phyloP scores from a whole-genome alignment of 2,888 invertebrate genomes.

The Diaprepes abbreviatus region DNA sequence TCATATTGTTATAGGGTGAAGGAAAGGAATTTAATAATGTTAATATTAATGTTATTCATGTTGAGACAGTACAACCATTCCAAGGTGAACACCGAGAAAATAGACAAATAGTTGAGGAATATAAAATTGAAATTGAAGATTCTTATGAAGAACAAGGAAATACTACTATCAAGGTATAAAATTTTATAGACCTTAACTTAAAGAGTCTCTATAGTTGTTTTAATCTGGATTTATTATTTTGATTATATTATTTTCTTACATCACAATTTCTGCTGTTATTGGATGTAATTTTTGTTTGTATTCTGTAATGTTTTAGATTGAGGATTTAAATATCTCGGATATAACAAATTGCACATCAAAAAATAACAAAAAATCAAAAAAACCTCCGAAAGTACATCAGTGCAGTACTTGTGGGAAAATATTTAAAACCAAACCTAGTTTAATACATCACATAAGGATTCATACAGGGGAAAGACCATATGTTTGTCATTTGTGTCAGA shows the following conservation, averaged over 20 bases:
- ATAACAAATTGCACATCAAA: neutral
- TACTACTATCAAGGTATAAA: constrained; percentile 15
- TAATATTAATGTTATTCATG: neutral
- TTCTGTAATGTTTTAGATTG: constrained; percentile 5
- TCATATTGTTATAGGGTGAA: constrained; percentile 2
- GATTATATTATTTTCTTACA: no score
- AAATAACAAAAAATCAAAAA: constrained; percentile 6
- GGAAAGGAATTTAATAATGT: neutral
- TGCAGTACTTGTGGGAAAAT: constrained; percentile 67
- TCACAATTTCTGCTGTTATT: no score
- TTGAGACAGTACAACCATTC: neutral
- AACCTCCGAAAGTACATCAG: constrained; percentile 60
- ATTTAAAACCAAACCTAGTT: constrained; percentile 65
- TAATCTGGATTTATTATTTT: no score
- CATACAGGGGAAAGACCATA: constrained; percentile 67
- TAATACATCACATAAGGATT: constrained; percentile 67
- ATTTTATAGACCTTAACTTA: no score
- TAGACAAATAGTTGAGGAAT: neutral
- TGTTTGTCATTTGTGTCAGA: constrained; percentile 66
- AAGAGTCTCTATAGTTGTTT: no score
- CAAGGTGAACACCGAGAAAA: neutral
- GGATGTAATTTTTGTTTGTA: no score
- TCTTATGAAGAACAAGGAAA: neutral
- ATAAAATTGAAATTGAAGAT: neutral
- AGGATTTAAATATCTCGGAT: constrained; percentile 4